These are phyloP conservation scores for Microtus pennsylvanicus DNA, from an alignment of 2,113 vertebrate species.

Conservation along the genomic window DNA sequence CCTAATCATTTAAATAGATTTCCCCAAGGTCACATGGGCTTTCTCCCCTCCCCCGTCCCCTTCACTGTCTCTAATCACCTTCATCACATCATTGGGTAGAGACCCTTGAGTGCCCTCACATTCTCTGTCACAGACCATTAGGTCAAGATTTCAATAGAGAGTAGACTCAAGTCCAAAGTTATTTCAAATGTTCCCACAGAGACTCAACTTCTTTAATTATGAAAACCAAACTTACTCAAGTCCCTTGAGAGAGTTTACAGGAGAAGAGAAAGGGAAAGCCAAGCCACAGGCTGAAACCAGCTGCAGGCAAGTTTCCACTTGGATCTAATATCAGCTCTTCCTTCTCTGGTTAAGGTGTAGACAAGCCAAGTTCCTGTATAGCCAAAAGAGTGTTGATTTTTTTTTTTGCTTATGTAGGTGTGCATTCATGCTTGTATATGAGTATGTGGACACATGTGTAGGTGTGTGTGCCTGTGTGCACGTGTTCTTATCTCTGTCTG, in stretches of 20 bases:
- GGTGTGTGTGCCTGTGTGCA: not conserved
- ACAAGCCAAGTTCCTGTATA: not conserved
- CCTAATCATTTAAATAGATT: conserved; percentile 18
- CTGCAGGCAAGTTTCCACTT: conserved; percentile 29
- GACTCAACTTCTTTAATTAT: conserved; percentile 61
- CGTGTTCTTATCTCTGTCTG: not conserved
- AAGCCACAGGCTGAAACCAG: not conserved
- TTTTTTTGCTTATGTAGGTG: not conserved
- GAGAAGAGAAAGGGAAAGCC: not conserved
- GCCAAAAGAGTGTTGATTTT: not conserved
- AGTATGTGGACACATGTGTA: not conserved
- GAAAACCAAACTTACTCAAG: conserved; percentile 57
- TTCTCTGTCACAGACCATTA: conserved; percentile 8
- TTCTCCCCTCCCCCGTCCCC: not conserved
- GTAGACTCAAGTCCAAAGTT: conserved; percentile 22
- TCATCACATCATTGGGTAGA: not conserved
- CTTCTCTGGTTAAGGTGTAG: conserved; percentile 20
- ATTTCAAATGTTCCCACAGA: conserved; percentile 63
- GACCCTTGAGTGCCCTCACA: not conserved
- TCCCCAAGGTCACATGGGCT: not conserved
- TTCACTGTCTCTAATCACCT: not conserved
- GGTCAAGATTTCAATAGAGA: conserved; percentile 18
- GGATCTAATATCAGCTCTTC: conserved; percentile 28
- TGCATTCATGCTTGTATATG: not conserved
- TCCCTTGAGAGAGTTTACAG: conserved; percentile 46